Evolutionary conservation across 2,888 invertebrate genomes (phyloP).

Genomic region (Graphium colonna): DNA sequence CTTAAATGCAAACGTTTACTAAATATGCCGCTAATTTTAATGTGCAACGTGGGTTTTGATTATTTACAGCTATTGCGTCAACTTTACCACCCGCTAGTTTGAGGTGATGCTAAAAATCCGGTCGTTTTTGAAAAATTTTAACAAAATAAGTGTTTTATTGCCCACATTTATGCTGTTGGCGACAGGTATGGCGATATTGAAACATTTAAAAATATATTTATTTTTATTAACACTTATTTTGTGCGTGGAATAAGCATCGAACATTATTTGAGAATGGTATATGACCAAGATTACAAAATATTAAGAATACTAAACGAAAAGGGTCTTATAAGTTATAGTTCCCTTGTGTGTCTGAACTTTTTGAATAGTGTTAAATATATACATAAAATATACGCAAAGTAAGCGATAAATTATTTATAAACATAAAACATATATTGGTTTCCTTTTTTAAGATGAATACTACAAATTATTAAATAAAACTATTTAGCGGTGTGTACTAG

Average conservation of each 20-base stretch:
- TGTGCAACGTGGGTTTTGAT: slow-evolving; percentile 52
- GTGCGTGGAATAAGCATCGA: neutral
- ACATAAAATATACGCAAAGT: too few relatives aligned
- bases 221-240: neutral
- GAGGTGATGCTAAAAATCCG: slow-evolving; percentile 60
- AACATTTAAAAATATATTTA: neutral
- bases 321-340: too few relatives aligned
- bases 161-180: neutral
- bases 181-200: too few relatives aligned
- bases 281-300: too few relatives aligned
- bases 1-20: neutral
- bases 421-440: too few relatives aligned
- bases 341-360: neutral
- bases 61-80: slow-evolving; percentile 72
- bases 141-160: slow-evolving; percentile 15
- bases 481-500: too few relatives aligned
- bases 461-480: too few relatives aligned
- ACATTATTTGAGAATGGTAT: too few relatives aligned
- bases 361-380: neutral
- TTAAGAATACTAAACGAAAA: too few relatives aligned
- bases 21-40: slow-evolving; percentile 20
- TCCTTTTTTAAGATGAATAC: too few relatives aligned
- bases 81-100: slow-evolving; percentile 72
- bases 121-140: slow-evolving; percentile 24
- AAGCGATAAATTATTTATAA: too few relatives aligned